Evolutionary conservation across 2,113 vertebrate species (phyloP), one percentile per base, ranked within the genome.

Genomic region (Arothron firmamentum): DNA sequence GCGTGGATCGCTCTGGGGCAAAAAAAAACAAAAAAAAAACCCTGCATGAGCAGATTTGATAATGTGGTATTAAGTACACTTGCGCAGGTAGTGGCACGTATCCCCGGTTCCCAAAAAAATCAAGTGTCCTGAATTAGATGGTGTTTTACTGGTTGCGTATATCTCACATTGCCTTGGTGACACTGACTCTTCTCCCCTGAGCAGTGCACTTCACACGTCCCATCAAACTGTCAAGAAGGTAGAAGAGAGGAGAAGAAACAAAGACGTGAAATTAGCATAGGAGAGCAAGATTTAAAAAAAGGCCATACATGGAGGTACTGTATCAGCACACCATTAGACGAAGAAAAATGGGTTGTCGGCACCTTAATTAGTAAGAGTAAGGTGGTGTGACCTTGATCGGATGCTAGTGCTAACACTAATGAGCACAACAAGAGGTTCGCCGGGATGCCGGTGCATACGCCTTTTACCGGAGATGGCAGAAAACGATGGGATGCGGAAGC

Each of bases 141-240:
- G 0, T 63, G 70, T 67, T 75, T 82, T 79, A 78, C 77, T 65
- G 78, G 81, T 65, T 56, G 55, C 59, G 66, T 73, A 81, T 75
- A 78, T 85, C 70, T 70, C 49, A 54, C 56, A 55, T 70, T 63
- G 69, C 66, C 70, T 55, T 23, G 41, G 66, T 50, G 65, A 61
- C 65, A 76, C 71, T 73, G 70, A 79, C 61, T 77, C 58, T 28
- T 59, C 64, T 43, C 70, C 57, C 31, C 72, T 58, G 41, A 41
- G 43, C 47, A 14, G 50, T 63, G 75, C 62, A 72, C 59, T 75
- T 80, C 69, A 63, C 47, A 43, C 34, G 67, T 78, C 68, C 60
- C 56, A 38, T 64, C 47, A 28, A 49, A 74, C 56, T 51, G 42
- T 56, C 45, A 63, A 51, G 52, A 58, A 67, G 47, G 47, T 69